Evolutionary conservation across 2,888 invertebrate genomes (phyloP), one percentile per base, ranked within the genome.

Genomic region (Caenorhabditis becei): DNA sequence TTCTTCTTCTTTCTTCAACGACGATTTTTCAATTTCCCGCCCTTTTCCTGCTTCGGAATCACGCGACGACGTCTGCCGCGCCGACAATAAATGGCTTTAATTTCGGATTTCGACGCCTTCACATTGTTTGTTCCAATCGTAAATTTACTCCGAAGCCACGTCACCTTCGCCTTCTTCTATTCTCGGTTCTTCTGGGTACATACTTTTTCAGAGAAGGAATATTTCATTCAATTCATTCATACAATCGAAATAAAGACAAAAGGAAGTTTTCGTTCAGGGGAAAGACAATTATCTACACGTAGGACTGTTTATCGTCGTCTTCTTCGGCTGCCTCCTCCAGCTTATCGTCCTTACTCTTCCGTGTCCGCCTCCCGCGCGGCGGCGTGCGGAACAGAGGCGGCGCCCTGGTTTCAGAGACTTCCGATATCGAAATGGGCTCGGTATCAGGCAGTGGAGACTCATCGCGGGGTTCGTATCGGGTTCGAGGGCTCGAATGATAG

Each of bases 341-440:
- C 14, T 47, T 4, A n/a, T n/a, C n/a, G n/a, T n/a, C n/a, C 18
- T 10, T 47, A 2, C 10, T 47, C 26, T 65, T 66, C 61, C 47
- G 49, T 20, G 58, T 28, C 35, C 65, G 51, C 18, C 59, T 32
- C 37, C 51, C 51, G 10, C 49, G 59, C 11, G 69, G 62, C 8
- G 77, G 67, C 23, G 67, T 70, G 20, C 44, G 47, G 51, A 82
- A 82, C 16, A 82, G 71, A n/a, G 77, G 63, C 44, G 72, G 72
- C 0, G 69, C 74, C 2, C 37, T 32, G 7, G 77, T 72, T 53
- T 82, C 82, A 5, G 82, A 82, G 11, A 82, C 54, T 63, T 82
- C 82, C 5, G 82, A 82, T 23, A 82, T 62, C 23, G 80, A 81
- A 23, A 81, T 51, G 5, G 77, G 72, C 41, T 77, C 82, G 24